Evolutionary conservation across 1,140 invertebrate genomes (phyloP), one percentile per base, ranked within the genome.

Genomic region (Drosophila eugracilis): DNA sequence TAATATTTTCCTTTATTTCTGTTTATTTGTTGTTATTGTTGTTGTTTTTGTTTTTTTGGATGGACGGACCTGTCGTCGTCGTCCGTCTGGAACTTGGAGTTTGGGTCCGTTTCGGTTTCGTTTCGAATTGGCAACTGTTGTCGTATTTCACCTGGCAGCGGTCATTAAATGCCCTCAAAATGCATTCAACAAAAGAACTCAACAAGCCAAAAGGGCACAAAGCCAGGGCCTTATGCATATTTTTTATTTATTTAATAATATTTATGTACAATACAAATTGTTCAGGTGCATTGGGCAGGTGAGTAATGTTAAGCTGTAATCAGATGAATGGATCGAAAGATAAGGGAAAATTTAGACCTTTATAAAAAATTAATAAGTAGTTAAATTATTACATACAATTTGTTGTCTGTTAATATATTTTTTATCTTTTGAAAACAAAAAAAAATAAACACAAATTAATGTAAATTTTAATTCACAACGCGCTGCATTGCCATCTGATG

Each of bases 81-180:
- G 59, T 77, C 78, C 80, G 67, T 81, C 75, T 55, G 62, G 37
- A 21, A 19, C 53, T 42, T 48, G 39, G 66, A 54, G 48, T 63
- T 47, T 32, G 57, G 52, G 65, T 77, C 34, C 49, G 74, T 77
- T 70, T 74, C 58, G 71, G 73, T 70, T 78, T 74, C 67, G 50
- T 76, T 78, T 48, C 19, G 58, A 45, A 69, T 60, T 53, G 50
- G 49, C 70, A 73, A 73, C 83, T 81, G 81, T 81, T 88, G 63
- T 77, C 21, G 47, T 86, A 88, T 86, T 86, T 86, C 81, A 86
- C 81, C 81, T 86, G 81, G 81, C 83, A 54, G 65, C 69, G 79
- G 81, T 86, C 81, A 86, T 86, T 86, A 86, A 86, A 86, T 77
- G 83, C 83, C 77, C 77, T 75, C 70, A 74, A 73, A 74, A 73